A percentile compares a stretch with the other conserved stretches of the same genome.
Conservation (phyloP, 2,113 vertebrate genomes). For the Myrmophylax atrothorax region DNA sequence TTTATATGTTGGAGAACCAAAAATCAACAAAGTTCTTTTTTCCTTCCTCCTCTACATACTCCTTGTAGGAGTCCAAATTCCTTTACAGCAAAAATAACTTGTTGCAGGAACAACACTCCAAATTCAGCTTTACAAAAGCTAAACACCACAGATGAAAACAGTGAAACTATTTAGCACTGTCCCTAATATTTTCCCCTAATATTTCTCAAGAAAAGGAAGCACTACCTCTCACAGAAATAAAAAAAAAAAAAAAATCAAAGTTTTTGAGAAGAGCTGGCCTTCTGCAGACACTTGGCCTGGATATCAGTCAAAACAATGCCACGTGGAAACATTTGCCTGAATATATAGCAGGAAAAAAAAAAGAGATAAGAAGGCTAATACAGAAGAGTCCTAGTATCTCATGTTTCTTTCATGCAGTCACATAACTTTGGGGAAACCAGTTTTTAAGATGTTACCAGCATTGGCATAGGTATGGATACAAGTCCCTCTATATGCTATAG, state of each 20-base stretch:
- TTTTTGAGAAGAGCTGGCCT: not conserved
- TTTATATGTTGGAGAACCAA: not conserved
- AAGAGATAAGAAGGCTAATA: not conserved
- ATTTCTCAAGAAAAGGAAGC: not conserved
- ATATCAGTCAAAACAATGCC: not conserved
- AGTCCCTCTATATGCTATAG: not conserved
- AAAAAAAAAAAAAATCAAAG: not conserved
- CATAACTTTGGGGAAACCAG: not conserved
- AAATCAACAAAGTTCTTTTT: not conserved
- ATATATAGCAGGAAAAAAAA: not conserved
- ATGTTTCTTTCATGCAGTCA: not conserved
- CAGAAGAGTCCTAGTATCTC: not conserved
- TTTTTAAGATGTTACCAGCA: not conserved
- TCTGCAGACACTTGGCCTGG: not conserved
- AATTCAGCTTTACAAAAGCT: not conserved
- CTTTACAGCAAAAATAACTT: not conserved
- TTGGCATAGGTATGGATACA: rapidly evolving
- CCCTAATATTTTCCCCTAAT: not conserved
- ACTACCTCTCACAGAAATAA: not conserved
- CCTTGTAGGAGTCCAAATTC: not conserved
- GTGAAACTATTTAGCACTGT: not conserved
- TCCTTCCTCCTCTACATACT: not conserved
- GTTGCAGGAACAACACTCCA: not conserved
- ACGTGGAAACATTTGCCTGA: not conserved
- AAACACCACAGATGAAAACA: rapidly evolving